Conservation (phyloP, 2,113 vertebrate species). For the Prolemur simus region DNA sequence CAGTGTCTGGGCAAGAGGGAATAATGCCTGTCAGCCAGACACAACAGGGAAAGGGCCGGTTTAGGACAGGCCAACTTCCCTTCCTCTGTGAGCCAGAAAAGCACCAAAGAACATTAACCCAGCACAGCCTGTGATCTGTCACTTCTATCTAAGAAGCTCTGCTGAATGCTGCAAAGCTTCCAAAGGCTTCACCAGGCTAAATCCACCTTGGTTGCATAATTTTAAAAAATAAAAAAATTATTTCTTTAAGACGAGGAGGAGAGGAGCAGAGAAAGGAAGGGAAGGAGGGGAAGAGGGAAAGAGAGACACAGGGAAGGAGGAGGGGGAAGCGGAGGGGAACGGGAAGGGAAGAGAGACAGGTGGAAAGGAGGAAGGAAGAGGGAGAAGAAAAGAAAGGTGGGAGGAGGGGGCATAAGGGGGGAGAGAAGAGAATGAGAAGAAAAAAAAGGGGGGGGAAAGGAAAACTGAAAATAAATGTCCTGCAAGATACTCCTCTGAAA, state of each 20-base stretch:
- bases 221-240: not conserved
- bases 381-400: rapidly evolving
- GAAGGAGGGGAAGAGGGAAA: too few species aligned
- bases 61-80: not conserved
- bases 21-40: too few species aligned
- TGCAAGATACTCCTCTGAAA: not conserved
- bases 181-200: not conserved
- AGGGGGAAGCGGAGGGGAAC: too few species aligned
- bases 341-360: too few species aligned
- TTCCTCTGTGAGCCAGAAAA: not conserved
- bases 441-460: not conserved
- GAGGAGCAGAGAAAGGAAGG: too few species aligned
- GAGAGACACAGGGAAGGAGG: too few species aligned
- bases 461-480: not conserved
- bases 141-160: not conserved
- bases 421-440: too few species aligned
- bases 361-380: too few species aligned
- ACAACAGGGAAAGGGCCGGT: not conserved
- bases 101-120: not conserved
- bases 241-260: not conserved
- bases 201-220: not conserved
- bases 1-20: not conserved
- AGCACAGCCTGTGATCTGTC: not conserved
- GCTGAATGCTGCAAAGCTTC: rapidly evolving
- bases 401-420: rapidly evolving